These are phyloP conservation scores for Salvelinus fontinalis DNA, from an alignment of 2,113 vertebrate species.

Conservation along the genomic window DNA sequence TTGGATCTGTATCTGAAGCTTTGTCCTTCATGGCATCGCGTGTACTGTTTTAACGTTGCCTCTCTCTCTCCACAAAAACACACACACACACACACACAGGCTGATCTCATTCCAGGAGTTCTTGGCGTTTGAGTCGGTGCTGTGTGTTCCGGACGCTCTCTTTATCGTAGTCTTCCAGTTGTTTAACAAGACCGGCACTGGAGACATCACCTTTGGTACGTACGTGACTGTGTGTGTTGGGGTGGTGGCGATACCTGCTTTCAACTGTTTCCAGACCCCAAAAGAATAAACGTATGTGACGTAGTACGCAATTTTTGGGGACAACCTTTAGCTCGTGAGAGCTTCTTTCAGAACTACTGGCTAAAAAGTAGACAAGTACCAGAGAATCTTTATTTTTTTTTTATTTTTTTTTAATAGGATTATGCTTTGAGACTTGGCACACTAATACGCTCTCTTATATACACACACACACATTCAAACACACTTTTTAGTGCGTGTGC, in stretches of 20 bases:
- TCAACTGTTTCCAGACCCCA: too few species aligned
- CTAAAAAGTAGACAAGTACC: not conserved
- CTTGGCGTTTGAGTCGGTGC: slow-evolving; percentile 94
- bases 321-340: too few species aligned
- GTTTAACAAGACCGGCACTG: slow-evolving; percentile 95
- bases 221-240: not conserved
- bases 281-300: not conserved
- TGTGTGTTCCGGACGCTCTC: slow-evolving; percentile 95
- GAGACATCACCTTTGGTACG: slow-evolving; percentile 94
- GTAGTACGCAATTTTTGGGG: too few species aligned
- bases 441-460: not conserved
- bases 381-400: not conserved
- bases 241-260: not conserved
- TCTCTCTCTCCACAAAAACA: not conserved
- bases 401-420: slow-evolving; percentile 29
- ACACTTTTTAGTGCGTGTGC: too few species aligned
- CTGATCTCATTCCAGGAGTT: slow-evolving; percentile 98
- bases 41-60: not conserved
- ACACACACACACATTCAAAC: not conserved
- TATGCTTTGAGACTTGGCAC: slow-evolving; percentile 27
- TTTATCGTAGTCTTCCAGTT: slow-evolving; percentile 97
- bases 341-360: too few species aligned
- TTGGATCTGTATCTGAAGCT: not conserved
- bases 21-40: not conserved
- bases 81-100: slow-evolving; percentile 59